Percentiles rank a stretch among this genome's conserved stretches.
phyloP scores from a whole-genome alignment of 2,888 invertebrate species.

The Limnephilus rhombicus region DNA sequence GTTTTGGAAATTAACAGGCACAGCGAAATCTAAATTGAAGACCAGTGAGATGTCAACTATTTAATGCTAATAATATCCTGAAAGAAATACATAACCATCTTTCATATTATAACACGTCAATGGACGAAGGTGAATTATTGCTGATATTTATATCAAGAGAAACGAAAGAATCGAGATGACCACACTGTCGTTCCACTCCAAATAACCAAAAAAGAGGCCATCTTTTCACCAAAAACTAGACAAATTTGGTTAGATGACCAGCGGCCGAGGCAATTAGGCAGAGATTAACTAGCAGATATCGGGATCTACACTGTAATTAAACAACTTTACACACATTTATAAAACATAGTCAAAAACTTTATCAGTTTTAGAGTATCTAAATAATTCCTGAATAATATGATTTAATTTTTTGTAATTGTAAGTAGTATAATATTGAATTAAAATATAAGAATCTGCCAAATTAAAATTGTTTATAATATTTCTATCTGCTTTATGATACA shows the following conservation, averaged over 20 bases:
- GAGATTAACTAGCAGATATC: background rate
- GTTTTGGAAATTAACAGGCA: no score
- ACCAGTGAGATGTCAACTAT: background rate
- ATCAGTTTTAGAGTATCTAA: background rate
- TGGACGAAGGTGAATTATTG: background rate
- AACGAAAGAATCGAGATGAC: background rate
- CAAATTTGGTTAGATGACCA: background rate
- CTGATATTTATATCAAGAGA: background rate
- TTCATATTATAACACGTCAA: background rate
- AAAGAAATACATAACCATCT: background rate
- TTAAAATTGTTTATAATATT: no score
- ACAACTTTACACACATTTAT: background rate
- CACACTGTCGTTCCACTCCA: background rate
- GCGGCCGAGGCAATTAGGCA: background rate
- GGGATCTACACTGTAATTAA: background rate
- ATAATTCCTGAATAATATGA: background rate
- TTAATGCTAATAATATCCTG: background rate
- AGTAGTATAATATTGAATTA: background rate
- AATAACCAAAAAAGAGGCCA: background rate
- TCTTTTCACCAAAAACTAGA: background rate
- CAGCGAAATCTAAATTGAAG: no score
- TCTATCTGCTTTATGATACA: no score
- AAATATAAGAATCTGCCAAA: background rate
- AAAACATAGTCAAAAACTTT: background rate
- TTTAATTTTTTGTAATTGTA: background rate